Percentiles rank a stretch among this genome's conserved stretches.
phyloP scores from a whole-genome alignment of 2,888 invertebrate species.

The Oligia fasciuncula region DNA sequence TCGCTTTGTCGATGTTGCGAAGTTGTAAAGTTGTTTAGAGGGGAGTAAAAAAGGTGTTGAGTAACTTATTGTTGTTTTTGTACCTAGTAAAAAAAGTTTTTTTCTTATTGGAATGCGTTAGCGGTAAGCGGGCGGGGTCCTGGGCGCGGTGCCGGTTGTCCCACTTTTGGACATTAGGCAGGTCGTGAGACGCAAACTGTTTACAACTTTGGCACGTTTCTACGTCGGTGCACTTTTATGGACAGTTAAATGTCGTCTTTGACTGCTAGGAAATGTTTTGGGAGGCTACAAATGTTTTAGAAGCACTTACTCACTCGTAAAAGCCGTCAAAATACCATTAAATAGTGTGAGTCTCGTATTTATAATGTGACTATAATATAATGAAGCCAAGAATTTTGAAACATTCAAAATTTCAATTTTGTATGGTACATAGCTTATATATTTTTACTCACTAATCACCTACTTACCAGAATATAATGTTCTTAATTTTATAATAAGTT shows the following conservation, averaged over 20 bases:
- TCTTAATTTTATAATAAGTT: slow-evolving; percentile 40
- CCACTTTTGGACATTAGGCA: slow-evolving; percentile 78
- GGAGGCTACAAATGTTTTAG: slow-evolving; percentile 46
- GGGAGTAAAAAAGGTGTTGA: slow-evolving; percentile 27
- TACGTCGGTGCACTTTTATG: slow-evolving; percentile 57
- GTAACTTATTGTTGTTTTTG: slow-evolving; percentile 42
- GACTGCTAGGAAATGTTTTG: slow-evolving; percentile 48
- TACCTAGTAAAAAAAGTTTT: slow-evolving; percentile 63
- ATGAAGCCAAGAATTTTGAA: slow-evolving; percentile 13
- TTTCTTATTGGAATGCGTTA: slow-evolving; percentile 73
- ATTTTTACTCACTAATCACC: background rate
- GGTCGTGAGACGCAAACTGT: slow-evolving; percentile 60
- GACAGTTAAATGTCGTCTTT: slow-evolving; percentile 32
- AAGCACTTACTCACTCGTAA: slow-evolving; percentile 44
- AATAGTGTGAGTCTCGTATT: slow-evolving; percentile 10
- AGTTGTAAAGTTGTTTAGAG: slow-evolving; percentile 34
- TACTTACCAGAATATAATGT: slow-evolving; percentile 16
- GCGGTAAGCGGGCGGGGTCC: slow-evolving; percentile 72
- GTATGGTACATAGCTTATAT: no score
- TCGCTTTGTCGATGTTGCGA: slow-evolving; percentile 53
- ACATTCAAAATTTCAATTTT: background rate
- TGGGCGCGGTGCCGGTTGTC: slow-evolving; percentile 86
- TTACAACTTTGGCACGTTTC: slow-evolving; percentile 68
- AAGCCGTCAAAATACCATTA: slow-evolving; percentile 27
- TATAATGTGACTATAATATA: slow-evolving; percentile 26